Evolutionary conservation across 2,888 invertebrate genomes (phyloP).

Genomic region (Caenorhabditis sp.): DNA sequence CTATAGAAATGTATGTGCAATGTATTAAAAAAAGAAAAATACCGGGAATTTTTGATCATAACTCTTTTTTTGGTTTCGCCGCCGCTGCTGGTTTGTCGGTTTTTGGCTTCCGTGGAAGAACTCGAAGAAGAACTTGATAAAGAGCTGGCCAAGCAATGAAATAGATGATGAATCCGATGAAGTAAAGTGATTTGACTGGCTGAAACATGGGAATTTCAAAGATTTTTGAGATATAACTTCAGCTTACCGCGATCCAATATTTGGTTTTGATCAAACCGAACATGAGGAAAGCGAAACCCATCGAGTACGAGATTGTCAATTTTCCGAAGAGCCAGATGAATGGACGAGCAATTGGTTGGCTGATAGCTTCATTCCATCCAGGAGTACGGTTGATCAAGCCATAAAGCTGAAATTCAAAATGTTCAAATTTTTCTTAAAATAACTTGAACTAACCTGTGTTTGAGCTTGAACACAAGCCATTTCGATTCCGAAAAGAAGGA

Average conservation of each 20-base stretch:
- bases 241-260: constrained; percentile 66
- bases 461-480: constrained; percentile 87
- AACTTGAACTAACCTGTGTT: constrained; percentile 76
- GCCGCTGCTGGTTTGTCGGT: constrained; percentile 5
- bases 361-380: constrained; percentile 56
- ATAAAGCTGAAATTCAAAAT: constrained; percentile 56
- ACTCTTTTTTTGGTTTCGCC: constrained; percentile 6
- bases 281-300: constrained; percentile 69
- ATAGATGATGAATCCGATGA: constrained; percentile 64
- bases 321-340: constrained; percentile 67
- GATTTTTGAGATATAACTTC: too few species aligned
- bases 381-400: constrained; percentile 59
- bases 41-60: constrained; percentile 3
- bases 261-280: constrained; percentile 71
- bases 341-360: constrained; percentile 50
- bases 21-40: constrained; percentile 10
- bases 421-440: background rate
- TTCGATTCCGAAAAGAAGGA: constrained; percentile 89
- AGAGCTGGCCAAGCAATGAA: constrained; percentile 63
- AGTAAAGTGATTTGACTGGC: constrained; percentile 66
- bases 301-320: constrained; percentile 62
- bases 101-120: constrained; percentile 59
- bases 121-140: constrained; percentile 50
- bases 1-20: constrained; percentile 4
- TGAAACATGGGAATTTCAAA: constrained; percentile 41